Evolutionary conservation across 2,113 vertebrate species (phyloP).

Genomic region (Zingel zingel): DNA sequence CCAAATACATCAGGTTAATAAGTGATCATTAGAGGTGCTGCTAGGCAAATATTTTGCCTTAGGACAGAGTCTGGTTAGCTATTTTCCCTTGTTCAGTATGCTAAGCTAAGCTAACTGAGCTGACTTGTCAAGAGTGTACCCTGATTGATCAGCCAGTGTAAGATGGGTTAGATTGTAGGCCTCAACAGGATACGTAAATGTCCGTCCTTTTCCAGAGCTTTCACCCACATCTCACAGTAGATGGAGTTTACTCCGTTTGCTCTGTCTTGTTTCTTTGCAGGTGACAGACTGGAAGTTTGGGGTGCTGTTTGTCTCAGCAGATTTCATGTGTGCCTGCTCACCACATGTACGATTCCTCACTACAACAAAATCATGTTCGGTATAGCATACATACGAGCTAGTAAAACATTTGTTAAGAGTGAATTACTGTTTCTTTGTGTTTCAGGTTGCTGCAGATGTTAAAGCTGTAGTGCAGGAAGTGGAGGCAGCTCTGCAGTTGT

Average conservation of each 20-base stretch:
- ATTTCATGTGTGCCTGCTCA: conserved; percentile 72
- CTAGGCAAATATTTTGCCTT: not conserved
- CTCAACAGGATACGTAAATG: not conserved
- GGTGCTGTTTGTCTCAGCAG: conserved; percentile 75
- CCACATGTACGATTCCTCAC: conserved; percentile 66
- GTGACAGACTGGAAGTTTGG: conserved; percentile 78
- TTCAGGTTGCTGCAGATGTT: conserved; percentile 67
- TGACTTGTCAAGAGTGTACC: not conserved
- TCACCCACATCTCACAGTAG: not conserved
- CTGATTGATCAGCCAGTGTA: not conserved
- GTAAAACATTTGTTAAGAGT: not conserved
- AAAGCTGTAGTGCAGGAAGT: conserved; percentile 64
- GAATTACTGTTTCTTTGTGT: conserved; percentile 2
- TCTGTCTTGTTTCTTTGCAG: conserved; percentile 43
- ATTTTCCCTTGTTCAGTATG: not conserved
- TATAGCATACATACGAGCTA: no score
- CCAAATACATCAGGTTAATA: no score
- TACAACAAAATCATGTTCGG: not conserved
- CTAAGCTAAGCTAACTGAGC: not conserved
- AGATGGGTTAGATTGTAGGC: not conserved
- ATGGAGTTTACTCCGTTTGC: not conserved
- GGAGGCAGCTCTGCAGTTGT: conserved; percentile 66
- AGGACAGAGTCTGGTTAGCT: no score
- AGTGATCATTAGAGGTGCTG: not conserved
- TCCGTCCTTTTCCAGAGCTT: no score